Evolutionary conservation across 1,140 invertebrate genomes (phyloP).

Genomic region (Meteorus sp.): DNA sequence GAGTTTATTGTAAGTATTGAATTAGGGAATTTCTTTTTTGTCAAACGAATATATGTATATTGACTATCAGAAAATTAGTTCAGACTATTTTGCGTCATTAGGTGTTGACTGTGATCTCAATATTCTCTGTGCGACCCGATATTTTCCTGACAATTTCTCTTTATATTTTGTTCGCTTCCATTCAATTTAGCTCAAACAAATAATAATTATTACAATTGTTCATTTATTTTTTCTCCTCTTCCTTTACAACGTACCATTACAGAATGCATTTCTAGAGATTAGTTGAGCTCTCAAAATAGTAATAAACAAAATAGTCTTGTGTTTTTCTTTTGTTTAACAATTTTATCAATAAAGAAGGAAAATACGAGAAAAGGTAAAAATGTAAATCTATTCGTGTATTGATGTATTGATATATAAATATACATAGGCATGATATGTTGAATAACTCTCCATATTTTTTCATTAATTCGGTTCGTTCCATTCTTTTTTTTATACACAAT

Average conservation of each 20-base stretch:
- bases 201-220: conserved; percentile 31
- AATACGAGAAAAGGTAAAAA: not conserved
- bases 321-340: conserved; percentile 15
- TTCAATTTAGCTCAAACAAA: conserved; percentile 28
- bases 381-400: not conserved
- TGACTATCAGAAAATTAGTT: not conserved
- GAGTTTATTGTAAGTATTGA: not conserved
- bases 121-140: conserved; percentile 17
- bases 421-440: too few relatives aligned
- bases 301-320: not conserved
- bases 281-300: not conserved
- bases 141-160: conserved; percentile 17
- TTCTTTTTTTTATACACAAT: too few relatives aligned
- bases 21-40: not conserved
- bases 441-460: too few relatives aligned
- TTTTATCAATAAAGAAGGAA: too few relatives aligned
- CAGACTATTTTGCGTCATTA: conserved; percentile 20
- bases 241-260: conserved; percentile 14
- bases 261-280: conserved; percentile 29
- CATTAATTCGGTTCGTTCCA: too few relatives aligned
- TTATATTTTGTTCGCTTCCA: conserved; percentile 17
- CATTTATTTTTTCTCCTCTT: not conserved
- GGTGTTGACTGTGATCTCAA: conserved; percentile 27
- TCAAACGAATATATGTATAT: not conserved
- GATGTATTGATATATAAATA: too few relatives aligned